Base-by-base conservation (phyloP, 2,888 invertebrate genomes). In the Lasiommata megera region DNA sequence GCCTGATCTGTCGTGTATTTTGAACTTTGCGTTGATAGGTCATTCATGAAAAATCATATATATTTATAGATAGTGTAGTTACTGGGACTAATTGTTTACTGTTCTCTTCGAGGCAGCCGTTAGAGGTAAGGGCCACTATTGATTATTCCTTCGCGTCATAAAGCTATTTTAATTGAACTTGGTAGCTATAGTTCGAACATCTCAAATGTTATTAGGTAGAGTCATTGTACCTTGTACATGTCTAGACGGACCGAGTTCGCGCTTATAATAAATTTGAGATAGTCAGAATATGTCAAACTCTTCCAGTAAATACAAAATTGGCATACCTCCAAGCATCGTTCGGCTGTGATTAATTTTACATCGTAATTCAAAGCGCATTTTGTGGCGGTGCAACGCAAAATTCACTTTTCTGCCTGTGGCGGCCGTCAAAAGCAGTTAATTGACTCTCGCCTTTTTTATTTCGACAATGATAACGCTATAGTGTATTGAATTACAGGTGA, bases 291-390 rank as follows among this genome's bases (percentile, higher is more conserved):
- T 37, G 23, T 50, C 37, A 36, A 50, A 50, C 18, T 50, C 37
- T 50, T 48, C 36, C 48, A 48, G 48, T 48, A 48, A 36, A 36
- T 37, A 50, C 36, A 23, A 37, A 50, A 36, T 28, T 50, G 50
- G 50, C 38, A 50, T 9, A 50, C 6, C 38, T 50, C 50, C 50
- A 38, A 36, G 12, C 50, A 50, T 28, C 50, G 37, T 50, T 50
- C 50, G 12, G 37, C 17, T 37, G 50, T 38, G 51, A 41, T 52
- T 51, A 51, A 51, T 40, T 51, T 51, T 40, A 52, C 29, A 52
- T 52, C 31, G 51, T 40, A 29, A 52, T 52, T 52, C 31, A 52
- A 40, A 41, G 51, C n/a, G 40, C 12, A 52, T 29, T 17, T 40
- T 40, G 51, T 17, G 51, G 40, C 41, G 41, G 29, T 52, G 31